phyloP scores from a whole-genome alignment of 2,113 vertebrate genomes.

The Siphamia tubifer region DNA sequence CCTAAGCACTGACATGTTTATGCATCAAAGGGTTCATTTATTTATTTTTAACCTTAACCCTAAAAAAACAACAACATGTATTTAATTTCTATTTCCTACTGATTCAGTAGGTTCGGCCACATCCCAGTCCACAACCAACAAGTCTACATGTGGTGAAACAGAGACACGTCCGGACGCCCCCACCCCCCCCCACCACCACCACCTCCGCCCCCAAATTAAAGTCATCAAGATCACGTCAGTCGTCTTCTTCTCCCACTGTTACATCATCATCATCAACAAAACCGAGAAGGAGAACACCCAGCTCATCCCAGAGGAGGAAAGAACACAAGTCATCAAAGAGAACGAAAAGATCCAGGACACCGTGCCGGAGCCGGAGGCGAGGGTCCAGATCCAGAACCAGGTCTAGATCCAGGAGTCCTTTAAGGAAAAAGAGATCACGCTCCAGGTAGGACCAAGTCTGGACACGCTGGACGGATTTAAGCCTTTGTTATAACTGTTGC shows the following conservation, averaged over 20 bases:
- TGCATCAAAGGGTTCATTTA: too few species aligned
- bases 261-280: constrained; percentile 57
- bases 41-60: too few species aligned
- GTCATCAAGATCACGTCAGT: not conserved
- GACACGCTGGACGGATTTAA: too few species aligned
- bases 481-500: too few species aligned
- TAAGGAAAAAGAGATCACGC: constrained; percentile 57
- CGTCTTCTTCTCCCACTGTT: not conserved
- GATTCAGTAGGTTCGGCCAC: constrained; percentile 1
- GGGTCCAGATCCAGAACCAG: constrained; percentile 64
- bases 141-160: not conserved
- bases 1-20: too few species aligned
- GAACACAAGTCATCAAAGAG: constrained; percentile 55
- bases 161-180: not conserved
- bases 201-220: not conserved
- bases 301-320: constrained; percentile 53
- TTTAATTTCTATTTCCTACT: not conserved
- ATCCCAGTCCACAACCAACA: not conserved
- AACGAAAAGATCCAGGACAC: constrained; percentile 55
- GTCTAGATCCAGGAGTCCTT: constrained; percentile 53
- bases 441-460: constrained; percentile 37
- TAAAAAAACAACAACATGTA: too few species aligned
- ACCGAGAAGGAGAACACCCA: constrained; percentile 54
- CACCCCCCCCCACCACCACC: too few species aligned
- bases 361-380: constrained; percentile 32